A percentile compares a stretch with the other conserved stretches of the same genome.
Evolutionary conservation across 2,113 vertebrate species (phyloP).

Genomic region (Malaclemys terrapin): DNA sequence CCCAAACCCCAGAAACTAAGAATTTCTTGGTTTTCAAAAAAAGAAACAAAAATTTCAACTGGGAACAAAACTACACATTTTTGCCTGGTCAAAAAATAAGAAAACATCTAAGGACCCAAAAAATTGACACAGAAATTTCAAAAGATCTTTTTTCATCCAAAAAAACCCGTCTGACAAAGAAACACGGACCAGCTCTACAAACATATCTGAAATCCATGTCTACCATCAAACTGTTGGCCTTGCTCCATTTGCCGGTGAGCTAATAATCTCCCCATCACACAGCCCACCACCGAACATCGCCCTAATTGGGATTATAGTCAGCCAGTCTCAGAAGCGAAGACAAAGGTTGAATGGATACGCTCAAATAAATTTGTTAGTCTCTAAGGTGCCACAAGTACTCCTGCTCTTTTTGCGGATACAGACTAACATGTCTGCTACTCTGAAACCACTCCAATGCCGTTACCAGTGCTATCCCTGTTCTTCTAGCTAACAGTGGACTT

Average conservation of each 20-base stretch:
- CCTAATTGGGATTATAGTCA: not conserved
- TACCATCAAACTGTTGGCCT: too few species aligned
- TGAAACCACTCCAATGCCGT: not conserved
- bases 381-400: too few species aligned
- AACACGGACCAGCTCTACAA: too few species aligned
- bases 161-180: too few species aligned
- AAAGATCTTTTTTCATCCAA: not conserved
- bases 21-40: not conserved
- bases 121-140: not conserved
- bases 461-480: too few species aligned
- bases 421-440: too few species aligned
- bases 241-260: too few species aligned
- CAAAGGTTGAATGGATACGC: not conserved
- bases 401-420: too few species aligned
- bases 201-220: too few species aligned
- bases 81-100: not conserved
- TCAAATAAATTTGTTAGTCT: too few species aligned
- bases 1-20: not conserved
- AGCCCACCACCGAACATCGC: not conserved
- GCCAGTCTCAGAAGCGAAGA: not conserved
- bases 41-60: not conserved
- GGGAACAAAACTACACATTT: rapidly evolving
- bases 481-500: conserved; percentile 45
- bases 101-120: not conserved
- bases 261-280: not conserved